Evolutionary conservation across 1,140 invertebrate species (phyloP), one percentile per base, ranked within the genome.

Genomic region (Proctacanthus coquilletti): DNA sequence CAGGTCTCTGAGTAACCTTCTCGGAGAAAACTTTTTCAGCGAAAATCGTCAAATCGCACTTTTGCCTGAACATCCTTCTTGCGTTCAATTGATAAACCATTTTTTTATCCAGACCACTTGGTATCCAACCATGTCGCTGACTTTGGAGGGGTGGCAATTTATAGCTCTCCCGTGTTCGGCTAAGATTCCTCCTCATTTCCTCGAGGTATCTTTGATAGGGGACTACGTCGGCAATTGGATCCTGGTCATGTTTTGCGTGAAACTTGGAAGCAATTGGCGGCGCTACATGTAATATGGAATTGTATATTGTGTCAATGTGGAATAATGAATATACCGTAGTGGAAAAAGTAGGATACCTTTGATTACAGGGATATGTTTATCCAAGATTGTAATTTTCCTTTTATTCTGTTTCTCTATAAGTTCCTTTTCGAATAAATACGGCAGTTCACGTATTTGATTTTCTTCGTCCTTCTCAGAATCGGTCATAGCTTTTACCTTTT

Each of bases 381-480:
- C 38, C 21, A 35, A 41, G 5, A 53, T 38, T 10, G 47, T 45
- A 27, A 56, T 51, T 31, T n/a, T n/a, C n/a, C 53, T 48, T 15
- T 42, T 48, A 29, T 53, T 55, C 19, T 50, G 48, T 3, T 44
- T 50, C 6, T 49, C 40, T 20, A 57, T 52, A 2, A 57, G 34
- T 38, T 57, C 54, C 46, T 57, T 53, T 31, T 57, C 54, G 30
- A 57, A 57, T 13, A 44, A 44, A 37, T 57, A 57, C 4, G 52
- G 52, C 41, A 56, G 32, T n/a, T 25, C 23, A 6, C 49, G 49
- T 11, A 49, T 4, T 37, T 38, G 15, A 20, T 20, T 36, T 21
- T 20, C 18, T 20, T 21, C 9, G 9, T 36, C 23, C n/a, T 25
- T n/a, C 23, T 25, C 23, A 8, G n/a, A n/a, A 8, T 25, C 23